Percentiles rank a stretch among this genome's conserved stretches.
Evolutionary conservation across 2,888 invertebrate genomes (phyloP).

Genomic region (Ochropleura plecta): DNA sequence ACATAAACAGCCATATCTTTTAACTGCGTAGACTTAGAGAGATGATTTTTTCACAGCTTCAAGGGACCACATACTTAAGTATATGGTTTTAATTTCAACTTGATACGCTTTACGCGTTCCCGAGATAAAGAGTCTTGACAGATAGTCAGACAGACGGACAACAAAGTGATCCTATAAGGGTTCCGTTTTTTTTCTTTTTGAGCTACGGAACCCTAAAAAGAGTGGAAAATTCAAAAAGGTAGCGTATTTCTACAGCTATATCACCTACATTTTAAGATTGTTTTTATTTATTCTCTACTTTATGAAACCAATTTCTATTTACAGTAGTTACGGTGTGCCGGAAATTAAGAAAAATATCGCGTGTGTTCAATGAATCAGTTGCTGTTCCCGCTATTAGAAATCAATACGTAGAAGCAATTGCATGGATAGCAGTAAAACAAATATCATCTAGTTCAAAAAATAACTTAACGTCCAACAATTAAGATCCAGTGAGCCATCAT

Average conservation of each 20-base stretch:
- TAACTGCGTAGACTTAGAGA: too few species aligned
- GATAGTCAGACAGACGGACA: too few species aligned
- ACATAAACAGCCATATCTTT: too few species aligned
- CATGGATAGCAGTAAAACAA: background rate
- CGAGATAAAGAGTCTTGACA: too few species aligned
- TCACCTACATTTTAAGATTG: background rate
- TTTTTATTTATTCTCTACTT: background rate
- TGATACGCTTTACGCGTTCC: too few species aligned
- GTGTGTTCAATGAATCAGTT: slow-evolving; percentile 18
- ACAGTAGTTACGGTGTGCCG: background rate
- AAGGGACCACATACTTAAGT: too few species aligned
- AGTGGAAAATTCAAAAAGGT: background rate
- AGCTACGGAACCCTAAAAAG: too few species aligned
- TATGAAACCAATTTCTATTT: slow-evolving; percentile 2
- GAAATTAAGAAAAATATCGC: slow-evolving; percentile 46
- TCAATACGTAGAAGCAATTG: slow-evolving; percentile 35
- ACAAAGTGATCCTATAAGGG: too few species aligned
- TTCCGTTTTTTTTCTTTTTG: too few species aligned
- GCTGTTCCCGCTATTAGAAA: slow-evolving; percentile 34
- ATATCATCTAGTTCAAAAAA: slow-evolving; percentile 22
- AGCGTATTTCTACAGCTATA: background rate
- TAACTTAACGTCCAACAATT: background rate
- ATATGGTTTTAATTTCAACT: too few species aligned
- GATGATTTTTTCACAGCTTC: too few species aligned
- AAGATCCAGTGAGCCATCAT: slow-evolving; percentile 15